Evolutionary conservation across 2,113 vertebrate genomes (phyloP).

Genomic region (Periophthalmus modestus): DNA sequence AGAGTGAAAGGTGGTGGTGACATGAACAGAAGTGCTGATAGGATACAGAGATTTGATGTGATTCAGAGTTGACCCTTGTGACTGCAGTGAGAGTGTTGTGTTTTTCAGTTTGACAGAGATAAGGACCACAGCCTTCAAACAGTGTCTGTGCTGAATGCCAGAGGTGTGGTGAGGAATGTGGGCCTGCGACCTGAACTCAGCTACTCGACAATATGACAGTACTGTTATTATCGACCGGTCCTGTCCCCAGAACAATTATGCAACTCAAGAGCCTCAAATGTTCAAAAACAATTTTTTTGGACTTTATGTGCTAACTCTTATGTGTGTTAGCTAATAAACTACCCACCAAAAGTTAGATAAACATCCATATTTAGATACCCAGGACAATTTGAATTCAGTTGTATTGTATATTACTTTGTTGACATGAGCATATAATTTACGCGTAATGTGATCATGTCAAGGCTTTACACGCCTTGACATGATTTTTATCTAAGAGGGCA

Average conservation of each 20-base stretch:
- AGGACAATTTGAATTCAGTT: neutral
- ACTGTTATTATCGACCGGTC: neutral
- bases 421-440: neutral
- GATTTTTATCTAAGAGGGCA: neutral
- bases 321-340: neutral
- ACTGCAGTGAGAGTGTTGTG: conserved; percentile 37
- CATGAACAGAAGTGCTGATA: neutral
- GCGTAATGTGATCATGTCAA: too few relatives aligned
- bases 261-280: neutral
- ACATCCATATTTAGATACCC: too few relatives aligned
- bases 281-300: neutral
- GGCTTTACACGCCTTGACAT: conserved; percentile 2
- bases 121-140: conserved; percentile 22
- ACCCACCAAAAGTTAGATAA: neutral
- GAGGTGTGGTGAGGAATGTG: conserved; percentile 64
- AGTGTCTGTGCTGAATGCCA: conserved; percentile 13
- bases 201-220: neutral
- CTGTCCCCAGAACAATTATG: neutral
- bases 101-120: conserved; percentile 44
- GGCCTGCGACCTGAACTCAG: conserved; percentile 9
- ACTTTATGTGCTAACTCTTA: neutral
- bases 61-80: conserved; percentile 39
- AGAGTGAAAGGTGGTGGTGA: neutral
- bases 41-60: conserved; percentile 16
- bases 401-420: neutral